Evolutionary conservation across 2,797 vertebrate genomes (phyloP).

Genomic region (Xerus rutilus): DNA sequence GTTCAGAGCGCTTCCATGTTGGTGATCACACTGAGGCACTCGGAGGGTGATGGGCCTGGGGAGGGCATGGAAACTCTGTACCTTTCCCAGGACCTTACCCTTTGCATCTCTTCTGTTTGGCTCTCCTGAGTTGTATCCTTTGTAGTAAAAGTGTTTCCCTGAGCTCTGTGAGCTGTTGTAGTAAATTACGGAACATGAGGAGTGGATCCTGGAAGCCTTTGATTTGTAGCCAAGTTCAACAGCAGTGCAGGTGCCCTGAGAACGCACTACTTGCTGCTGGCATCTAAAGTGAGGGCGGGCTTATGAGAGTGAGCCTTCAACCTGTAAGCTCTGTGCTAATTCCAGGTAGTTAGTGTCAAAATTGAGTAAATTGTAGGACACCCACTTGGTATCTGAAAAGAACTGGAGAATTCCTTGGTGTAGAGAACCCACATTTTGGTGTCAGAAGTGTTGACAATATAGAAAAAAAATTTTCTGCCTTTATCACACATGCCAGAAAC

Average conservation of each 20-base stretch:
- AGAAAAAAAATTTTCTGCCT: neutral
- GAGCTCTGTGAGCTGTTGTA: neutral
- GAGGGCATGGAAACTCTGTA: neutral
- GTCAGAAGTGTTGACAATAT: neutral
- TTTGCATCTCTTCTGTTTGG: neutral
- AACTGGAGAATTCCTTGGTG: neutral
- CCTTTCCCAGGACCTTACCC: no score
- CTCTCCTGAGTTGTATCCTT: neutral
- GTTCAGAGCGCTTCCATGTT: neutral
- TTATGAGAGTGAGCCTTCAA: neutral
- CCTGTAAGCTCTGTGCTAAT: neutral
- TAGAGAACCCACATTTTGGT: neutral
- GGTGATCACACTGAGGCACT: neutral
- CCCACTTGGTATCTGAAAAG: neutral
- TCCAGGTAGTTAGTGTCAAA: neutral
- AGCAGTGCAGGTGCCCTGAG: neutral
- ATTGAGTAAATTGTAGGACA: neutral
- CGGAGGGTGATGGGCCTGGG: neutral
- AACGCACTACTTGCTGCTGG: neutral
- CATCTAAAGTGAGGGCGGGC: neutral
- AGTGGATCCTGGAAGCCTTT: neutral
- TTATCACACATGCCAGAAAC: neutral
- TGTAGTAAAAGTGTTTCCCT: neutral
- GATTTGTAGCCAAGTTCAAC: neutral
- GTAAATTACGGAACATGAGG: neutral